These are phyloP conservation scores for Busseola fusca DNA, from an alignment of 2,888 invertebrate genomes.

Conservation along the genomic window DNA sequence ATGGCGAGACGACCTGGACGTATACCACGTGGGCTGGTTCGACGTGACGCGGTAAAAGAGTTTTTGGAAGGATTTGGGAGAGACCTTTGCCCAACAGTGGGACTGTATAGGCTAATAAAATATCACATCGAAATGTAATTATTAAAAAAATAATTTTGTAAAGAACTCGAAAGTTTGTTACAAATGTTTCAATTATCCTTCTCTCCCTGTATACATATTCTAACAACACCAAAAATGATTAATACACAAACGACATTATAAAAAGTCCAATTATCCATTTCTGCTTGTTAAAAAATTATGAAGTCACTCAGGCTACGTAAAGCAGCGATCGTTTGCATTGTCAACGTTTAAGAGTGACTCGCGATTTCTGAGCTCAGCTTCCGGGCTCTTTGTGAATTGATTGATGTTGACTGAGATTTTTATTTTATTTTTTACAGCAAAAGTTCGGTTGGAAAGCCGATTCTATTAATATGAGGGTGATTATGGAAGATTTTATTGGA, in stretches of 20 bases:
- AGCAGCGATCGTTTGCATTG: conserved; percentile 54
- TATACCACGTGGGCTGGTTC: no score
- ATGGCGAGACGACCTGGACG: no score
- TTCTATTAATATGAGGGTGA: conserved; percentile 24
- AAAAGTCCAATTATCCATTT: conserved; percentile 54
- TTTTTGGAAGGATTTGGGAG: no score
- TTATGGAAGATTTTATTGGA: conserved; percentile 3
- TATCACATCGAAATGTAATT: neutral
- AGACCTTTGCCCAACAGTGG: no score
- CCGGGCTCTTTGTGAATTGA: conserved; percentile 54
- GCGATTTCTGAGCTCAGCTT: conserved; percentile 46
- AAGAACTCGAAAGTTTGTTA: neutral
- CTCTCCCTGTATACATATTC: neutral
- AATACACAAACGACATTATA: conserved; percentile 27
- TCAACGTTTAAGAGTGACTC: conserved; percentile 58
- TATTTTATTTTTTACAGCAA: conserved; percentile 40
- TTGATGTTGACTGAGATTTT: conserved; percentile 59
- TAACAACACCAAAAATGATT: conserved; percentile 15
- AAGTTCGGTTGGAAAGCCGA: conserved; percentile 31
- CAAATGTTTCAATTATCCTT: neutral
- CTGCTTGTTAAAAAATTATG: conserved; percentile 60
- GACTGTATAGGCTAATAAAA: no score
- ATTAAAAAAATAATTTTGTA: neutral
- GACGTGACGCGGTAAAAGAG: no score
- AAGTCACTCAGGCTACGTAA: conserved; percentile 60